phyloP scores from a whole-genome alignment of 2,113 vertebrate genomes.

The Ascaphus truei region DNA sequence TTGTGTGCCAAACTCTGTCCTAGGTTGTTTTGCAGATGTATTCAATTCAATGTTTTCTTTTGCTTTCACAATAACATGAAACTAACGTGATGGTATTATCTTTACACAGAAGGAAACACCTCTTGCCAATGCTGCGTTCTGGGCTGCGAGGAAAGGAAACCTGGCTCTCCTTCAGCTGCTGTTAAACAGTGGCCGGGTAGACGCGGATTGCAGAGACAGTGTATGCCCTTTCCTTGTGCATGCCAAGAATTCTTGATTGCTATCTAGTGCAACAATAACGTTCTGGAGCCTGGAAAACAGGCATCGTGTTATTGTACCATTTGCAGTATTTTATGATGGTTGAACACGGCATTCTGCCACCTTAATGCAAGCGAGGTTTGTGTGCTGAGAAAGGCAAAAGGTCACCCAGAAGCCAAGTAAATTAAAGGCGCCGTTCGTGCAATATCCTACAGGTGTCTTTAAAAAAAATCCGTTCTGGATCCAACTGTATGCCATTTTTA shows the following conservation, averaged over 20 bases:
- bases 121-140: conserved; percentile 93
- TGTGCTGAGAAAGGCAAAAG: neutral
- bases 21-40: neutral
- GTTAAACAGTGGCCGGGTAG: conserved; percentile 91
- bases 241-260: conserved; percentile 42
- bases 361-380: neutral
- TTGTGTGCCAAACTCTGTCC: neutral
- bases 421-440: too few species aligned
- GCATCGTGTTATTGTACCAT: neutral
- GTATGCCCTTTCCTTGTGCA: conserved; percentile 66
- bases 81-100: conserved; percentile 15
- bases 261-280: conserved; percentile 2
- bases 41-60: neutral
- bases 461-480: too few species aligned
- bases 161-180: conserved; percentile 89
- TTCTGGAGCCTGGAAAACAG: neutral
- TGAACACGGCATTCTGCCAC: neutral
- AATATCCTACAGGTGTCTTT: too few species aligned
- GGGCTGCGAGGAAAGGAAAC: conserved; percentile 92
- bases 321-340: conserved; percentile 23
- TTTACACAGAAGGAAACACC: conserved; percentile 90
- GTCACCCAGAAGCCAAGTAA: neutral
- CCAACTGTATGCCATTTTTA: too few species aligned
- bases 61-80: neutral
- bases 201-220: conserved; percentile 95